These are phyloP conservation scores for Sinelater perroti DNA, from an alignment of 2,888 invertebrate genomes.

Conservation along the genomic window DNA sequence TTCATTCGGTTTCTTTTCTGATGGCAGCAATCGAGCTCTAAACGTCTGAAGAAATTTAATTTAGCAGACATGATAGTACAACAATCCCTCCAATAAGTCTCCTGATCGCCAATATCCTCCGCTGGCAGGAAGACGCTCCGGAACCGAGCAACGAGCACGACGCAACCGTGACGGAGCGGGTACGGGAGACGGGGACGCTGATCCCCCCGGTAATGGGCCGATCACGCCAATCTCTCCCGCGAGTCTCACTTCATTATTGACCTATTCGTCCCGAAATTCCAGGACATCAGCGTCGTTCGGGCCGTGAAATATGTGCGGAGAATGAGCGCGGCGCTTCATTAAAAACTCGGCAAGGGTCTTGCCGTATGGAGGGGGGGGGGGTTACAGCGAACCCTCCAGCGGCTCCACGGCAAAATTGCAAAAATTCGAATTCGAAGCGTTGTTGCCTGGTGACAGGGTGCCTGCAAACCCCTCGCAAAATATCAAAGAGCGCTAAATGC, in stretches of 20 bases:
- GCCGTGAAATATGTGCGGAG: conserved; percentile 2
- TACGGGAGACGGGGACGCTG: conserved; percentile 35
- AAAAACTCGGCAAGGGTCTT: background rate
- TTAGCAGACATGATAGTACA: conserved; percentile 46
- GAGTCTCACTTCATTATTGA: conserved; percentile 57
- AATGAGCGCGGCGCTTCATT: conserved; percentile 7
- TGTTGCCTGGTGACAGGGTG: conserved; percentile 18
- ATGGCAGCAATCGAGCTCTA: conserved; percentile 37
- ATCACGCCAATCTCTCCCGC: conserved; percentile 55
- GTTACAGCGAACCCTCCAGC: background rate
- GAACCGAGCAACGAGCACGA: conserved; percentile 25
- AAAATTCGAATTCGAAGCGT: conserved; percentile 19
- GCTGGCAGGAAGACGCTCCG: conserved; percentile 26
- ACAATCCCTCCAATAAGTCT: conserved; percentile 47
- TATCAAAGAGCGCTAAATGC: conserved; percentile 13
- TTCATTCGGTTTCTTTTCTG: conserved; percentile 6
- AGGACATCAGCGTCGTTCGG: conserved; percentile 10
- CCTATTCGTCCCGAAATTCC: conserved; percentile 45
- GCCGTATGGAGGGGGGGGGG: background rate
- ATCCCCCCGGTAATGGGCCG: conserved; percentile 53
- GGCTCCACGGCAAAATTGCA: conserved; percentile 21
- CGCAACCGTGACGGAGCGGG: conserved; percentile 16
- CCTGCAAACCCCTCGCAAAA: background rate
- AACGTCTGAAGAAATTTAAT: conserved; percentile 51
- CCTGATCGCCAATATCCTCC: conserved; percentile 54